A percentile compares a stretch with the other conserved stretches of the same genome.
Conservation (phyloP, 2,113 vertebrate species). For the Emydura subglobosa region DNA sequence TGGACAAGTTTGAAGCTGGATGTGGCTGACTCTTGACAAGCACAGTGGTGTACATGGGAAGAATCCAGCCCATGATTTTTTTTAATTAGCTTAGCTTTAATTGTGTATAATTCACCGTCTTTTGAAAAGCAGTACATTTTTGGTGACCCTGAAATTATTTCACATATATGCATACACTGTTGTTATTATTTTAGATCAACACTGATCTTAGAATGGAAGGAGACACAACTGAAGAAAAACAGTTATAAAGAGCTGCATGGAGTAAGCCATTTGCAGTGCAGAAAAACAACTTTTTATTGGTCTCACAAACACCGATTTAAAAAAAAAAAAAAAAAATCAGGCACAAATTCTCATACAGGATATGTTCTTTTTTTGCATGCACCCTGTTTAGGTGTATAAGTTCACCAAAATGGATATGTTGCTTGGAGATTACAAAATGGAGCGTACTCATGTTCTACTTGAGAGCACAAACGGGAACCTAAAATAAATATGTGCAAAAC, state of each 20-base stretch:
- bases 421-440: rapidly evolving
- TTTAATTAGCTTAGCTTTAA: not conserved
- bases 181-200: not conserved
- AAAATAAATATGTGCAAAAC: not conserved
- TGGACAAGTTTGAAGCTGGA: not conserved
- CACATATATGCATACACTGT: not conserved
- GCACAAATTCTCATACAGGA: not conserved
- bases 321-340: not conserved
- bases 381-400: not conserved
- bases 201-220: not conserved
- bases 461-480: not conserved
- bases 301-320: not conserved
- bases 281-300: not conserved
- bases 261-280: not conserved
- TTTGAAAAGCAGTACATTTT: not conserved
- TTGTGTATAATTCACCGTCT: not conserved
- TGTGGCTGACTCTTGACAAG: rapidly evolving
- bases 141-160: not conserved
- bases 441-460: not conserved
- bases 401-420: not conserved
- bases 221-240: not conserved
- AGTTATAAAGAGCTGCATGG: not conserved
- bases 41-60: not conserved
- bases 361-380: not conserved
- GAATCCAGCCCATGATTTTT: not conserved